These are phyloP conservation scores for Ceyx erithaca DNA, from an alignment of 2,797 vertebrate genomes.

Conservation along the genomic window DNA sequence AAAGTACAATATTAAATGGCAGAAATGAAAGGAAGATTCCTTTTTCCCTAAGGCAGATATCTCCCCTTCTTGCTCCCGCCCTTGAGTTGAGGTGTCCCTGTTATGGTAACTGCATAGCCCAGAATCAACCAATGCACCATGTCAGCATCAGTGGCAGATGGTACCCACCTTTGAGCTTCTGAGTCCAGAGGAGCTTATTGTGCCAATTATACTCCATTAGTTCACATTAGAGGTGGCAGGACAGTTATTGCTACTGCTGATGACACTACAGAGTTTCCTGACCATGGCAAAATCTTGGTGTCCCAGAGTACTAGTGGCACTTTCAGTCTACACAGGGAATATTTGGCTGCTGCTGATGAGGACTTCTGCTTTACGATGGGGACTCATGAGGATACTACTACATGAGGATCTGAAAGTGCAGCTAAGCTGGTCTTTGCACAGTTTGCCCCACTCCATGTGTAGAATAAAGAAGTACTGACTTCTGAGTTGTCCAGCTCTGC, in stretches of 20 bases:
- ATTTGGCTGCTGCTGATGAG: accelerated
- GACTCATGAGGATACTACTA: not conserved
- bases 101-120: not conserved
- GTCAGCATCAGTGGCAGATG: not conserved
- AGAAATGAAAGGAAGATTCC: not conserved
- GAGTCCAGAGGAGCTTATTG: not conserved
- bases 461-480: not conserved
- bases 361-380: not conserved
- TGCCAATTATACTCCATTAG: not conserved
- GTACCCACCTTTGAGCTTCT: accelerated
- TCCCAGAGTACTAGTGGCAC: not conserved
- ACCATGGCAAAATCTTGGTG: not conserved
- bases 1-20: not conserved
- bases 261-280: not conserved
- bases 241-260: not conserved
- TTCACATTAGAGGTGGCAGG: not conserved
- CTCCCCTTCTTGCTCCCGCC: not conserved
- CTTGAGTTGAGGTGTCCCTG: not conserved
- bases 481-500: not conserved
- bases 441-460: not conserved
- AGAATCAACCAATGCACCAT: not conserved
- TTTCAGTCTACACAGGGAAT: not conserved
- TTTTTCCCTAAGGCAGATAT: not conserved
- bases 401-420: not conserved
- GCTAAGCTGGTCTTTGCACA: not conserved